A percentile compares a stretch with the other conserved stretches of the same genome.
Conservation (phyloP, 2,113 vertebrate species). For the Dolichotis patagonum region DNA sequence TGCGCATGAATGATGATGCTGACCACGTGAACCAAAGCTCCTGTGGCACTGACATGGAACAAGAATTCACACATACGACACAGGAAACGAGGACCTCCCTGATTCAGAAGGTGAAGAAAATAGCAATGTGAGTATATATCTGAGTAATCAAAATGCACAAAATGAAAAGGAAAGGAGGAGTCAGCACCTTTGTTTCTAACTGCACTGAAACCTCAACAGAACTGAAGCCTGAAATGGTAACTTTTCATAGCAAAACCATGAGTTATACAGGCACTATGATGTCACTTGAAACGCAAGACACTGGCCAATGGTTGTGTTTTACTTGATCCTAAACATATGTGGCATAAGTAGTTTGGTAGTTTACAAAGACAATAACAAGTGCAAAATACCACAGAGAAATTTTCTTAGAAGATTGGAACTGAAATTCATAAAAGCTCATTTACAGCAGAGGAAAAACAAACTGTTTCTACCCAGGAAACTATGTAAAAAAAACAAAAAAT, state of each 20-base stretch:
- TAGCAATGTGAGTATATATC: neutral
- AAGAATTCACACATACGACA: neutral
- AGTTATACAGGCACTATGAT: neutral
- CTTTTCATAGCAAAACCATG: neutral
- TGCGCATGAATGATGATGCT: neutral
- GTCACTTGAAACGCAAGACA: neutral
- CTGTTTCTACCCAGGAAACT: neutral
- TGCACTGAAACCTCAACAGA: neutral
- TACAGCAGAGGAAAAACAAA: neutral
- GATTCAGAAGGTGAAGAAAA: neutral
- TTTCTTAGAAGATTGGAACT: neutral
- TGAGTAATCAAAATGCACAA: neutral
- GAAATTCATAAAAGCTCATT: neutral
- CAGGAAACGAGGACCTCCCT: neutral
- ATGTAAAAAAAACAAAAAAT: neutral
- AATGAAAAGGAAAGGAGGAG: neutral
- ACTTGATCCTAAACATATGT: neutral
- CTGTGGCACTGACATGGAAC: neutral
- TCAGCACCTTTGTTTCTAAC: neutral
- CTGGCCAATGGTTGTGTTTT: neutral
- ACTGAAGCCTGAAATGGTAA: neutral
- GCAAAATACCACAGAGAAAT: neutral
- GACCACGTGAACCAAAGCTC: neutral
- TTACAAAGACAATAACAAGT: neutral
- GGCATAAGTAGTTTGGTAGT: neutral